Evolutionary conservation across 2,113 vertebrate species (phyloP), one percentile per base, ranked within the genome.

Genomic region (Eublepharis macularius): DNA sequence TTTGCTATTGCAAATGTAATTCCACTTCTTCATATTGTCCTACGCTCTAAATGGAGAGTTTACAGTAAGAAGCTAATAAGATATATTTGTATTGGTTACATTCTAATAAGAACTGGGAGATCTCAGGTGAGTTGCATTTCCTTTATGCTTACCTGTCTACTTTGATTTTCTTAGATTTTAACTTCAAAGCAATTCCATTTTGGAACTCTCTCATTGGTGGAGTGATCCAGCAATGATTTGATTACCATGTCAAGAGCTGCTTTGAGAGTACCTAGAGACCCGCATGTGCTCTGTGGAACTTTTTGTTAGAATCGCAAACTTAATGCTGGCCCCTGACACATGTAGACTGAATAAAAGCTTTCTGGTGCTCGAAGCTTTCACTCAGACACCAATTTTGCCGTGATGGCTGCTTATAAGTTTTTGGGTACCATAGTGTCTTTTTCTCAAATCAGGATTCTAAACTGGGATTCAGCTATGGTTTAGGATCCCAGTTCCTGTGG

Each of bases 1-100:
- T 89, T 88, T 54, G 78, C 74, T 86, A 24, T n/a, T 45, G 36
- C 29, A 60, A 72, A 77, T 63, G 70, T 24, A 21, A 66, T 57
- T 79, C 82, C 87, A 81, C 82, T 80, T 78, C 82, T 81, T 80
- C 69, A 81, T 76, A 54, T 0, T n/a, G 54, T 72, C 76, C 60
- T 57, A 2, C 16, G 0, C 78, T 49, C 66, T 65, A 76, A 81
- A 74, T 60, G 80, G 26, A 39, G 70, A 51, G 83, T 32, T 79
- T 83, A 69, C 65, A 36, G 43, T 29, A 43, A 80, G 3, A 82
- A 86, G 82, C 32, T 72, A 76, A 84, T 76, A 76, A 80, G 39
- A 43, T 12, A 26, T 13, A 51, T 85, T 77, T 72, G 63, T 79
- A 69, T 79, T 41, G 86, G 80, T 76, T 69, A 54, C 47, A 82